Evolutionary conservation across 2,888 invertebrate species (phyloP).

Genomic region (Drosophila nigricruria): DNA sequence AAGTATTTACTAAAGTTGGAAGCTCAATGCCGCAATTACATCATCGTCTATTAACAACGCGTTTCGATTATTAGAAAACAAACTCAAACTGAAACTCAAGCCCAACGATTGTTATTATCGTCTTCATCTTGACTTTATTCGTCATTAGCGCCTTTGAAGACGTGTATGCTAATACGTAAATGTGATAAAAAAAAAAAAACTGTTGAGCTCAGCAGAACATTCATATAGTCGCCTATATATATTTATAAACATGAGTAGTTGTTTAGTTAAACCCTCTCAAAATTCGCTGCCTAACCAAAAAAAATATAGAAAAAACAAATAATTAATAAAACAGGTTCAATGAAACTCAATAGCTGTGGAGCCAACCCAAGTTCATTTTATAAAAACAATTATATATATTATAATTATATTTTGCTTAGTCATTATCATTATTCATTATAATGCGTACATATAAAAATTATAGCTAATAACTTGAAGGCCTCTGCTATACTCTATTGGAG

Average conservation of each 20-base stretch:
- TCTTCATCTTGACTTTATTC: conserved; percentile 26
- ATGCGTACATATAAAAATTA: conserved; percentile 1
- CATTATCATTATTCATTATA: conserved; percentile 1
- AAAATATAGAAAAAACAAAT: not conserved
- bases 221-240: not conserved
- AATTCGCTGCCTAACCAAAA: not conserved
- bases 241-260: not conserved
- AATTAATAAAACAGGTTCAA: conserved; percentile 11
- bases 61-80: conserved; percentile 34
- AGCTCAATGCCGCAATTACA: conserved; percentile 45
- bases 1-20: conserved; percentile 11
- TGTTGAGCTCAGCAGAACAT: conserved; percentile 1
- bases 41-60: conserved; percentile 42
- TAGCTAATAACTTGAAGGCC: not conserved
- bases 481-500: not conserved
- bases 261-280: not conserved
- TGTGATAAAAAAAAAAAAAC: conserved; percentile 7
- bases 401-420: not conserved
- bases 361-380: conserved; percentile 6
- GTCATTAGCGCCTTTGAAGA: conserved; percentile 38
- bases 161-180: conserved; percentile 42
- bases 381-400: not conserved
- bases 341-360: not conserved
- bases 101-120: conserved; percentile 43
- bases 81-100: conserved; percentile 13